These are phyloP conservation scores for Antheraea assamensis DNA, from an alignment of 2,888 invertebrate genomes.

Conservation along the genomic window DNA sequence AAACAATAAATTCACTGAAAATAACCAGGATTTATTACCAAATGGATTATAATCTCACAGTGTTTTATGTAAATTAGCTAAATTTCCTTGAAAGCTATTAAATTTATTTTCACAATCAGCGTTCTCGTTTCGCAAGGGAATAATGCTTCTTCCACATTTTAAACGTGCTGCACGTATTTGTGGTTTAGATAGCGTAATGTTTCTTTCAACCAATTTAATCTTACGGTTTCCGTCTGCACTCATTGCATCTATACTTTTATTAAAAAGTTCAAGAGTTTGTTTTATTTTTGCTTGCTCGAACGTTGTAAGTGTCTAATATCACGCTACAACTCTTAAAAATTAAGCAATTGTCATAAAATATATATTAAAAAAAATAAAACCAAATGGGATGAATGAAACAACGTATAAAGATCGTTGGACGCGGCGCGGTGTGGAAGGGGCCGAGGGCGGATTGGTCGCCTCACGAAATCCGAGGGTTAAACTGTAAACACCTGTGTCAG, in stretches of 20 bases:
- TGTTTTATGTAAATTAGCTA: neutral
- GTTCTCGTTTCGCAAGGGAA: neutral
- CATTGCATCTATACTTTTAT: neutral
- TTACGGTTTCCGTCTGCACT: neutral
- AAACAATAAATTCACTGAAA: neutral
- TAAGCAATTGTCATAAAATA: too few species aligned
- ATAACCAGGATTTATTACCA: neutral
- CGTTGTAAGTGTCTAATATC: too few species aligned
- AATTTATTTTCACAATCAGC: slow-evolving; percentile 11
- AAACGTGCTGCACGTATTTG: slow-evolving; percentile 1
- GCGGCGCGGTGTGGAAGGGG: too few species aligned
- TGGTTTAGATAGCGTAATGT: neutral
- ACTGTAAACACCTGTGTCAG: too few species aligned
- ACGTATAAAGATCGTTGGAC: too few species aligned
- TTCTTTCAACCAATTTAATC: slow-evolving; percentile 10
- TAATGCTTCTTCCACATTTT: neutral
- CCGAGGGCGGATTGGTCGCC: too few species aligned
- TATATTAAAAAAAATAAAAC: too few species aligned
- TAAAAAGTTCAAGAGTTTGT: too few species aligned
- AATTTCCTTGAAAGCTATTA: neutral
- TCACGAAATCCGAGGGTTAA: too few species aligned
- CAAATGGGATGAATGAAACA: too few species aligned
- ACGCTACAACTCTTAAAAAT: too few species aligned
- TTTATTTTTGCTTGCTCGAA: too few species aligned
- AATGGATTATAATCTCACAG: neutral